phyloP scores from a whole-genome alignment of 2,888 invertebrate species.

The Euspilapteryx auroguttella region DNA sequence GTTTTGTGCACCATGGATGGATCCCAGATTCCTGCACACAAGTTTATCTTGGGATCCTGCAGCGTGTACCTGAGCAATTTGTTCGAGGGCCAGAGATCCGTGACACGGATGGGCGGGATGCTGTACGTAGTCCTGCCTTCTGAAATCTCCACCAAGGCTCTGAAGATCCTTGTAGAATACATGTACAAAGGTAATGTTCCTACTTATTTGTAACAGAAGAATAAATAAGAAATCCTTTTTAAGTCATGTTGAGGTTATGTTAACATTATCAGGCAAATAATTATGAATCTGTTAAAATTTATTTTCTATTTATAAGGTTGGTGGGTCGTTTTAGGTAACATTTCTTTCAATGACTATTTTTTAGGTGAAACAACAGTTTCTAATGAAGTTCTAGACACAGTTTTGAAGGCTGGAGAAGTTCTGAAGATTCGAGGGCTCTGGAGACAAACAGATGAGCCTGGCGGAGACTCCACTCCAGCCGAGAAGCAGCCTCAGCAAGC shows the following conservation, averaged over 20 bases:
- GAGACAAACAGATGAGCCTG: conserved; percentile 64
- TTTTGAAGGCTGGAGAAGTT: conserved; percentile 79
- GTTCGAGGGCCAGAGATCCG: conserved; percentile 49
- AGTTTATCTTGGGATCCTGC: conserved; percentile 82
- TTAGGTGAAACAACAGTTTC: conserved; percentile 80
- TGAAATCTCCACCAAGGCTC: conserved; percentile 77
- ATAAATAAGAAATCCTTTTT: not conserved
- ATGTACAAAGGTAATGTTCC: conserved; percentile 81
- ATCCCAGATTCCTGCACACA: conserved; percentile 81
- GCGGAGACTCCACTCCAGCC: conserved; percentile 21
- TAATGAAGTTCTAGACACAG: conserved; percentile 80
- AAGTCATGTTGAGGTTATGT: not conserved
- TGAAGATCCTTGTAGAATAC: conserved; percentile 81
- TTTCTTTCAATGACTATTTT: conserved; percentile 7
- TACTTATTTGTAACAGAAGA: no score
- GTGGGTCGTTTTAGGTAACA: no score
- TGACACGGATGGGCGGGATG: conserved; percentile 51
- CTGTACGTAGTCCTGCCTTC: conserved; percentile 77
- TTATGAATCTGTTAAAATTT: no score
- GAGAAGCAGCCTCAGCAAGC: conserved; percentile 22
- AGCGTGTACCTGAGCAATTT: conserved; percentile 56
- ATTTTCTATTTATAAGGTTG: no score
- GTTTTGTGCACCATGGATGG: conserved; percentile 78
- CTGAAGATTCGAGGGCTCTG: conserved; percentile 80
- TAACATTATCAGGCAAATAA: no score